Conservation (phyloP, 35 echinoderm and acorn worm genomes). For the Diadema setosum region DNA sequence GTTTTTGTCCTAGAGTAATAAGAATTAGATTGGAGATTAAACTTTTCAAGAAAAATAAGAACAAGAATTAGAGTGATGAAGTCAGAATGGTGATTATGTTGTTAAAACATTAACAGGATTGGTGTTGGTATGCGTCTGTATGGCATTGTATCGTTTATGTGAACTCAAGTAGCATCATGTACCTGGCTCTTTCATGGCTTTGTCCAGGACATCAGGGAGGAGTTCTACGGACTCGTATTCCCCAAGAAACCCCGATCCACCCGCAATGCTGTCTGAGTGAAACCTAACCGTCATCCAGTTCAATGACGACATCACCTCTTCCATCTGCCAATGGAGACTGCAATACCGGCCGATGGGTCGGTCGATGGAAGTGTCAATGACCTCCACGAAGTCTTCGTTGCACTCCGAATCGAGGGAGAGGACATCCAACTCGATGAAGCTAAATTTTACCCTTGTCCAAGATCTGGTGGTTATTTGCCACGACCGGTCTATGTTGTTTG, state of each 20-base stretch:
- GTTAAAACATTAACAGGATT: background rate
- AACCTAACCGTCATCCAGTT: background rate
- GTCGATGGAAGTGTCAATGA: background rate
- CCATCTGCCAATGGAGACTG: background rate
- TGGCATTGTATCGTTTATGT: too few species aligned
- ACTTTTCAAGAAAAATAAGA: background rate
- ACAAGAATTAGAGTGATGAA: background rate
- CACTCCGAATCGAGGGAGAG: background rate
- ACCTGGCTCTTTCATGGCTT: background rate
- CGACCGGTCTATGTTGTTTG: background rate
- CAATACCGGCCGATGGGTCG: background rate
- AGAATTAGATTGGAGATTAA: background rate
- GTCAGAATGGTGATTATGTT: background rate
- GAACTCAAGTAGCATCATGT: background rate
- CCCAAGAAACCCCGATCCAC: background rate
- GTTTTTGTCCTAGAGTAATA: too few species aligned
- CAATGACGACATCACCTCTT: background rate
- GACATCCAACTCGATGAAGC: background rate
- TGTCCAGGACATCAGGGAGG: background rate
- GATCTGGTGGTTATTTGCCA: background rate
- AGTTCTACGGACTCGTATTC: background rate
- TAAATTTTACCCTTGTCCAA: background rate
- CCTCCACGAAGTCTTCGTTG: background rate
- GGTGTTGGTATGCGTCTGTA: too few species aligned
- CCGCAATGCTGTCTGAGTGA: background rate